Conservation (phyloP, 2,888 invertebrate species). For the Prenolepis imparis region DNA sequence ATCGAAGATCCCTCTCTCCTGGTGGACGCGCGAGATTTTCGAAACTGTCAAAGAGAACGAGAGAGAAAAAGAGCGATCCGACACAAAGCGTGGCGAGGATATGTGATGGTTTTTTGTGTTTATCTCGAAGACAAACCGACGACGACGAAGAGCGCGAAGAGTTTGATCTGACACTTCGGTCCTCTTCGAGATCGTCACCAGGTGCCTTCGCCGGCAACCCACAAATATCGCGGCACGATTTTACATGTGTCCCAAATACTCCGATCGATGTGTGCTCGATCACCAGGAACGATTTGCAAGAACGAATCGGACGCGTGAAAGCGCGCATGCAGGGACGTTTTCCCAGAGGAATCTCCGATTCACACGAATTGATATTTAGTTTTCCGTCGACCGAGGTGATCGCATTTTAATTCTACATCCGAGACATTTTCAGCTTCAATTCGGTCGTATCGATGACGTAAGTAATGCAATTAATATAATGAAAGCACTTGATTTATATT, state of each 20-base stretch:
- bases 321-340: not conserved
- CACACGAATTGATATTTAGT: constrained; percentile 11
- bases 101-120: constrained; percentile 30
- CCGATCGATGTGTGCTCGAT: not conserved
- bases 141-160: not conserved
- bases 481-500: not conserved
- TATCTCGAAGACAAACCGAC: constrained; percentile 28
- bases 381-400: constrained; percentile 5
- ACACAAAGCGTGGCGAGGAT: not conserved
- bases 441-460: not conserved
- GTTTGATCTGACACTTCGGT: not conserved
- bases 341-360: constrained; percentile 11
- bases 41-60: not conserved
- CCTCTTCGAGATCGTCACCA: constrained; percentile 2
- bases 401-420: constrained; percentile 9
- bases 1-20: not conserved
- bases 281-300: not conserved
- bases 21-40: constrained; percentile 25
- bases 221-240: not conserved
- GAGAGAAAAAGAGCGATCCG: not conserved
- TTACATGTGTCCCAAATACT: not conserved
- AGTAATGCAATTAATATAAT: not conserved
- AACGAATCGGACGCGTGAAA: not conserved
- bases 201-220: not conserved
- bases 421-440: not conserved